Base-by-base conservation (phyloP, 1,140 invertebrate species). In the Trichonephila inaurata region DNA sequence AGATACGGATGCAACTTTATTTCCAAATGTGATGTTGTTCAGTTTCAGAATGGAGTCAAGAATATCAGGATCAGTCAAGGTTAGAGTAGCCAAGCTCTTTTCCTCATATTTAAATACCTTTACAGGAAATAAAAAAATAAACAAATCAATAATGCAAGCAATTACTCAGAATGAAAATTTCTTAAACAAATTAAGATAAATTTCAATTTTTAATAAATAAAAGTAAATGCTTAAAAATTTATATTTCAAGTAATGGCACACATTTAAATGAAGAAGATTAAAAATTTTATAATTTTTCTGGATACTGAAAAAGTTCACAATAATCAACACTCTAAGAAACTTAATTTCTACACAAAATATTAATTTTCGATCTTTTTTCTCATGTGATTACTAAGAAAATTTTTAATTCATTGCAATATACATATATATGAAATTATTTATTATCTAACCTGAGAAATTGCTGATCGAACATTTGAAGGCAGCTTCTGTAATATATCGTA, bases 11-110 rank as follows among this genome's bases (percentile, higher is more conserved):
- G 95, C 95, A 28, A 95, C 90, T 94, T 96, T 96, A 5, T 95
- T 95, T 85, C 95, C 95, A 92, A 96, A 95, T 24, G 95, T 95
- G 85, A 96, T 95, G 89, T 96, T 96, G 16, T 94, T 24, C 94
- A 83, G 85, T 95, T 95, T 91, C 16, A 95, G 94, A 66, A 93
- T 86, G 40, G 77, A 40, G 62, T 95, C 94, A 94, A 95, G 95
- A 60, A 94, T 92, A 33, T 94, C 89, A 93, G 95, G 94, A n/a
- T 95, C 87, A 62, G 87, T 83, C 12, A 95, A 95, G 44, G 95
- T 92, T 1, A 96, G 83, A 12, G 96, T 95, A 66, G 95, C 95
- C 21, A 96, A 58, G 16, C 95, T 95, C 66, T 95, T 95, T 24
- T 95, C 95, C 83, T 94, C 69, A 94, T 95, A 89, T 12, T 96